Base-by-base conservation (phyloP, 2,888 invertebrate genomes). In the Eupithecia vulgata region DNA sequence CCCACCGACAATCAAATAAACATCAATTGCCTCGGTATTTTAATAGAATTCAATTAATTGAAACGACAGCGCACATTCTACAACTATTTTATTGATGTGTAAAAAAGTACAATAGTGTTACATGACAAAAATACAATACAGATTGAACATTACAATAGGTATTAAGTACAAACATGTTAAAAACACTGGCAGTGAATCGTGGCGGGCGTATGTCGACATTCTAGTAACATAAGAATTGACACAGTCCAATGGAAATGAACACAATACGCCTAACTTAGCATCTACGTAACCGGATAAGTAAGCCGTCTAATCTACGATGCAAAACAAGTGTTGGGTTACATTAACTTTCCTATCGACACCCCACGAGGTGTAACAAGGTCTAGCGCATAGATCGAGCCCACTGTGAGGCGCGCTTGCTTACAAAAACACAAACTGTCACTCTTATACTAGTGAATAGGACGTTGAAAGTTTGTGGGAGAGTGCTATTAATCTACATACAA, bases 221-320 rank as follows among this genome's bases (percentile, higher is more conserved):
- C 95, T 95, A 95, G 95, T 91, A 94, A 90, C 88, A 94, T 91
- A 95, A 95, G 95, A 95, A 95, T 95, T 95, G 95, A 95, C 95
- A 95, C 95, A 95, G 95, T 95, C 95, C 94, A 91, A 87, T 92
- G 88, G 83, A 85, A 91, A 90, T 87, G 87, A 92, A 91, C 90
- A 90, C 87, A 91, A 90, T 91, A 91, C 85, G 83, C 84, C 86
- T 85, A 87, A 88, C 84, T 82, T 83, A 85, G 82, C 82, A 70
- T 74, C 78, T 81, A 70, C 70, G 72, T 66, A 83, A 84, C 84
- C 82, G 76, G 85, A 86, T 86, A 88, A 87, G 81, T 80, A 88
- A 90, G 89, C 90, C 83, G 85, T 87, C 82, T 88, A 87, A 86
- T 88, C 85, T 91, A 87, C 80, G 82, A 88, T 86, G 89, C 90